Evolutionary conservation across 1,140 invertebrate genomes (phyloP).

Genomic region (Bradynema listronoti): DNA sequence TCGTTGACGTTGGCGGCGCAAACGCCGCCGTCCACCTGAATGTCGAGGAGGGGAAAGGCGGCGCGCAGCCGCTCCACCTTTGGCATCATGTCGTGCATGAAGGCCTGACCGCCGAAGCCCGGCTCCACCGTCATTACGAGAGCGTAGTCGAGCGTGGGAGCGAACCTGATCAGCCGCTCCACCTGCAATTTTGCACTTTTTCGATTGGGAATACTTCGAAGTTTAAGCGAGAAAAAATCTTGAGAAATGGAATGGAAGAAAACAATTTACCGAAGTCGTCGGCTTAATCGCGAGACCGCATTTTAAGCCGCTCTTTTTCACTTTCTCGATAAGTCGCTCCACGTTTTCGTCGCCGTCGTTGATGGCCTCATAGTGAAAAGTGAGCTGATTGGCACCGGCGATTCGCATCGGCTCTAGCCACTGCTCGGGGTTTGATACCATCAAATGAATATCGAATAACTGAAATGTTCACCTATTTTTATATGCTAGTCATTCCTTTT

Average conservation of each 20-base stretch:
- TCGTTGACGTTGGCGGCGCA: slow-evolving; percentile 75
- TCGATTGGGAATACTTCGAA: no score
- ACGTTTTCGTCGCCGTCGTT: slow-evolving; percentile 62
- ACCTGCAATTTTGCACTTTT: slow-evolving; percentile 23
- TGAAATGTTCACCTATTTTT: no score
- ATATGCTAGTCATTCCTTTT: neutral
- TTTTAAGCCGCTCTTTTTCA: slow-evolving; percentile 89
- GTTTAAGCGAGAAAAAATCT: slow-evolving; percentile 74
- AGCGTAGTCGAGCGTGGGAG: slow-evolving; percentile 61
- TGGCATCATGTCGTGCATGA: slow-evolving; percentile 86
- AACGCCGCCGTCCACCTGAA: slow-evolving; percentile 97
- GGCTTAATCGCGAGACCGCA: slow-evolving; percentile 86
- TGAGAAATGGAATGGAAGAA: slow-evolving; percentile 69
- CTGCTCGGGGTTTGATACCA: slow-evolving; percentile 67
- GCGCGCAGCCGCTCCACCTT: slow-evolving; percentile 80
- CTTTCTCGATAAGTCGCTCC: slow-evolving; percentile 70
- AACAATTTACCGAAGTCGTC: slow-evolving; percentile 73
- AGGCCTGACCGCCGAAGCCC: slow-evolving; percentile 91
- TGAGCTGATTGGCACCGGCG: slow-evolving; percentile 84
- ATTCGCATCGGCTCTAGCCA: slow-evolving; percentile 61
- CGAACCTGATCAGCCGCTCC: slow-evolving; percentile 34
- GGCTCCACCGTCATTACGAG: slow-evolving; percentile 79
- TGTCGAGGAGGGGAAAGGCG: slow-evolving; percentile 78
- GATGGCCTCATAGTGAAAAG: slow-evolving; percentile 85
- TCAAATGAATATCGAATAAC: slow-evolving; percentile 98